phyloP scores from a whole-genome alignment of 2,888 invertebrate species.

The Dryobota labecula region DNA sequence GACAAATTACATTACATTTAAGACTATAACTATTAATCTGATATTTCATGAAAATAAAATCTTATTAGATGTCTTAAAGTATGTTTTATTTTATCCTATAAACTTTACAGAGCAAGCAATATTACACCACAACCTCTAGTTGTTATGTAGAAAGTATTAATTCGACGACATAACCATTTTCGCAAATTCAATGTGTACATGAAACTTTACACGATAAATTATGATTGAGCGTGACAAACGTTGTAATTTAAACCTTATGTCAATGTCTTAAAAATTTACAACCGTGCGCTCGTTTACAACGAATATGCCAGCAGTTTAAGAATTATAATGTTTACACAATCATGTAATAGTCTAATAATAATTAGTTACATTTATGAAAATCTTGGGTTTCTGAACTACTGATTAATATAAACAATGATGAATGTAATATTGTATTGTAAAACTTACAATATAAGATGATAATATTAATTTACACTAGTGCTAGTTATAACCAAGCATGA shows the following conservation, averaged over 20 bases:
- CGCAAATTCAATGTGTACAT: neutral
- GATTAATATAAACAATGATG: neutral
- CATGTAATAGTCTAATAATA: neutral
- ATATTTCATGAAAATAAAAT: constrained; percentile 62
- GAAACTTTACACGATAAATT: neutral
- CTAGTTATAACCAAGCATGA: neutral
- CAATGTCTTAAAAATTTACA: neutral
- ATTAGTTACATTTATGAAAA: neutral
- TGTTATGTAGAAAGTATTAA: neutral
- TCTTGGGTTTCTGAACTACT: neutral
- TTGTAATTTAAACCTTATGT: constrained; percentile 7
- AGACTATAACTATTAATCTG: constrained; percentile 51
- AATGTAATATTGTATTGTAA: neutral
- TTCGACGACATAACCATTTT: neutral
- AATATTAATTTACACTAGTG: neutral
- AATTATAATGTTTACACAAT: neutral
- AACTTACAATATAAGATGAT: neutral
- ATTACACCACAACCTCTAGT: constrained; percentile 11
- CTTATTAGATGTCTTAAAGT: constrained; percentile 51
- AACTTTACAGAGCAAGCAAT: constrained; percentile 21
- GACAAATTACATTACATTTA: constrained; percentile 58
- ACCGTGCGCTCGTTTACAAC: neutral
- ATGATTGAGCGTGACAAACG: neutral
- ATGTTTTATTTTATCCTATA: constrained; percentile 41
- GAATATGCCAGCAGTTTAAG: neutral